A percentile compares a stretch with the other conserved stretches of the same genome.
Conservation (phyloP, 2,797 vertebrate genomes). For the Pachyuromys duprasi region DNA sequence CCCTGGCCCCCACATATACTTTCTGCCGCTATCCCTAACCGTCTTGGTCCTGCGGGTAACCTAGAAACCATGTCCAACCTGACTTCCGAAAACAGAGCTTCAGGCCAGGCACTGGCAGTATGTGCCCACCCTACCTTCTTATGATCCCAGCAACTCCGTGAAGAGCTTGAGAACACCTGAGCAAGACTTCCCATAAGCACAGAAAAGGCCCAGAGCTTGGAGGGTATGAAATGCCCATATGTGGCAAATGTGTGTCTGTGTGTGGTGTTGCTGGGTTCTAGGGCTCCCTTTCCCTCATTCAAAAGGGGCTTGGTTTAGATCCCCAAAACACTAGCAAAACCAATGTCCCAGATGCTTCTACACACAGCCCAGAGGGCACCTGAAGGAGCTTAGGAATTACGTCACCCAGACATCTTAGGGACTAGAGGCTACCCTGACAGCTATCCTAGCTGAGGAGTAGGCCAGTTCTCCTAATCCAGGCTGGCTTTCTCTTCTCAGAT, state of each 20-base stretch:
- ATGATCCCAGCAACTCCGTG: background rate
- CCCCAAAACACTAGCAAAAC: background rate
- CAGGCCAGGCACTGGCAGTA: background rate
- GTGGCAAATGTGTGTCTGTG: accelerated
- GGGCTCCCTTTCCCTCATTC: background rate
- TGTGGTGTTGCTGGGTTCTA: background rate
- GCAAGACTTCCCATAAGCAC: background rate
- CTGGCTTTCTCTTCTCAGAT: background rate
- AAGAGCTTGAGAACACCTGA: background rate
- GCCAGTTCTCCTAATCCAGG: no score
- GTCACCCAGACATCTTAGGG: accelerated
- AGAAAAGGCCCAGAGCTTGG: background rate
- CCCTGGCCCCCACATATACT: background rate
- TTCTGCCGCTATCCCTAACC: no score
- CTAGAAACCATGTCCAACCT: background rate
- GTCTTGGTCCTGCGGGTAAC: background rate
- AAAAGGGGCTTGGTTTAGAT: background rate
- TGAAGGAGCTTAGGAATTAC: background rate
- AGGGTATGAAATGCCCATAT: background rate
- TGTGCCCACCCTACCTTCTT: background rate
- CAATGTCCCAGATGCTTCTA: background rate
- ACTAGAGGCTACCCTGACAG: no score
- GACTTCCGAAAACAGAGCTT: background rate
- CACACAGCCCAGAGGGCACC: background rate
- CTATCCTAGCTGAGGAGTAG: background rate